Evolutionary conservation across 2,888 invertebrate species (phyloP), one percentile per base, ranked within the genome.

Genomic region (Hydrotaea diabolus): DNA sequence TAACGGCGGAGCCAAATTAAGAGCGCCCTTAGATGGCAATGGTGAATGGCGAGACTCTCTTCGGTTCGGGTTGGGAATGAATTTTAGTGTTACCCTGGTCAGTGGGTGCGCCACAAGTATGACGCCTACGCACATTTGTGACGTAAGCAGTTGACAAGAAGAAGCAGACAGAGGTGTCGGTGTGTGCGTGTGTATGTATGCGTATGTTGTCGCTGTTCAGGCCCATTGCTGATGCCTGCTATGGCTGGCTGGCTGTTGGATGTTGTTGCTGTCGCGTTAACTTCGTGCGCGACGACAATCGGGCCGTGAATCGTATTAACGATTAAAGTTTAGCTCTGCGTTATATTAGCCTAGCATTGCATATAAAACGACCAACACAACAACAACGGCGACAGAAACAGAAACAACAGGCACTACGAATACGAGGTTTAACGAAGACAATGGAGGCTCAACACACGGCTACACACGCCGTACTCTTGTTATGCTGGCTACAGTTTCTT

Each of bases 91-190:
- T 85, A 77, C 77, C 83, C 85, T 83, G 86, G 87, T 87, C 88
- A 89, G 90, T 90, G 90, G 91, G 91, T 92, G 91, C 91, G 92
- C 91, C 92, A 90, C 88, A 89, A 92, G 89, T 90, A 91, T 91
- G 92, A 92, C 92, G 90, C 92, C 92, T 91, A 92, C 92, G 92
- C 91, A 90, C 85, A 87, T 89, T 88, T 91, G 92, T 92, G 92
- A 92, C 92, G 92, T 92, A 91, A 92, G 89, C 91, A 89, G 79
- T 76, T 76, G 69, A 71, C 39, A 69, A 80, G 39, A 77, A 78
- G 76, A 77, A 23, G n/a, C 39, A 69, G 79, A 31, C 74, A 78
- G 76, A 77, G 17, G n/a, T 15, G 31, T 1, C n/a, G 13, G 39
- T 39, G 23, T 73, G 23, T n/a, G 36, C 59, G 71, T 43, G 19